Evolutionary conservation across 1,140 invertebrate genomes (phyloP), one percentile per base, ranked within the genome.

Genomic region (Drosophila watanabei): DNA sequence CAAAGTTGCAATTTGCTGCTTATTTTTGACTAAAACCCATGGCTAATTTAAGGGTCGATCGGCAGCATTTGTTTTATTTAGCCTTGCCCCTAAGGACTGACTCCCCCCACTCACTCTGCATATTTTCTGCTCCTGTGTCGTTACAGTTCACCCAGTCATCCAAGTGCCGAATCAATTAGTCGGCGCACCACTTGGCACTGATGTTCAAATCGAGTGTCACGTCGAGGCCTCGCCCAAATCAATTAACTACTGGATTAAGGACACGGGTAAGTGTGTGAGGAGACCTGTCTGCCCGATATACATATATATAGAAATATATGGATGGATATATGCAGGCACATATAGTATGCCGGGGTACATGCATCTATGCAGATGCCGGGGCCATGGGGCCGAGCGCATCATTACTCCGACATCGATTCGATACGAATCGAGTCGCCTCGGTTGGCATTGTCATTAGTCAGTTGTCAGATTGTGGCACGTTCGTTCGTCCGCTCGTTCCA

Each of bases 141-240:
- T 94, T 94, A 46, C 94, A 98, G 97, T 98, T 95, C 95, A 97
- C 92, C 97, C 97, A 14, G 95, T 97, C 76, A 97, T 98, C 90
- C 96, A 97, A 94, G 97, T 98, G 58, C 97, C 97, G 39, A 98
- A 97, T 94, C 97, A 98, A 94, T 94, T 98, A 88, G 96, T 98
- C 35, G 97, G 97, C 11, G 97, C 97, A 49, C 97, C 97, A n/a
- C 93, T 97, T 57, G 96, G 96, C 51, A 97, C 97, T 70, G 96
- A 98, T 93, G 97, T 98, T 62, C 96, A 96, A 14, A 94, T 98
- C 58, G 97, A 98, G 94, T 99, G 98, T 93, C 95, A 96, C 88
- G 97, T 98, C 30, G 97, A 98, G 92, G 97, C 98, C 10, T 98
- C 96, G 61, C 98, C 98, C 9, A 97, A 96, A 93, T 97, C 97